phyloP scores from a whole-genome alignment of 2,797 vertebrate genomes.

The Clangula hyemalis region DNA sequence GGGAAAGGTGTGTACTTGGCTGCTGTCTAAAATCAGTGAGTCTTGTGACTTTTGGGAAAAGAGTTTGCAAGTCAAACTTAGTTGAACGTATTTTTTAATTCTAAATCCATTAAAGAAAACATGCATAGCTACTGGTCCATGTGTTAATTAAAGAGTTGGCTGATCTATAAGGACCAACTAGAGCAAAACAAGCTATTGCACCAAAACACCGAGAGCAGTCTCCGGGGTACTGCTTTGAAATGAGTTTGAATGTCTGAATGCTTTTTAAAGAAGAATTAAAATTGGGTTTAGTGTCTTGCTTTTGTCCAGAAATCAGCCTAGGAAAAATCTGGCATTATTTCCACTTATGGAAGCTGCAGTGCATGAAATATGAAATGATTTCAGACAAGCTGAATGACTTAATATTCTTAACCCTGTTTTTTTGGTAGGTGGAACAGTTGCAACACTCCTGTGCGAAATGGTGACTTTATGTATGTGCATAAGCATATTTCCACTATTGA shows the following conservation, averaged over 20 bases:
- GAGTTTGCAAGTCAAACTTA: neutral
- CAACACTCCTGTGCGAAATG: slow-evolving; percentile 90
- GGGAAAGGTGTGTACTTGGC: neutral
- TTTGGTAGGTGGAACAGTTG: slow-evolving; percentile 93
- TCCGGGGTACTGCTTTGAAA: neutral
- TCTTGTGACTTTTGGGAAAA: neutral
- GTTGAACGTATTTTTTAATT: neutral
- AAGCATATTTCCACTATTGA: slow-evolving; percentile 33
- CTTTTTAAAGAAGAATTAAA: neutral
- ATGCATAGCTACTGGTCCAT: fast-evolving
- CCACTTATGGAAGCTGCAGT: neutral
- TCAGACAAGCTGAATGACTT: neutral
- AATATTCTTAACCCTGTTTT: slow-evolving; percentile 77
- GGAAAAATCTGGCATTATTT: neutral
- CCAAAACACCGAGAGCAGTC: neutral
- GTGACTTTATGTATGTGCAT: slow-evolving; percentile 94
- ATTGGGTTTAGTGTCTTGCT: neutral
- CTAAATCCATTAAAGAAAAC: neutral
- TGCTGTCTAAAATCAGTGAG: neutral
- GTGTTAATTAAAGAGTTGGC: neutral
- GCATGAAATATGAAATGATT: neutral
- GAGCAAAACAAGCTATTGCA: neutral
- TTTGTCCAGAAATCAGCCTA: neutral
- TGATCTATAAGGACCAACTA: neutral
- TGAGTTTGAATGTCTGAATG: neutral